Evolutionary conservation across 2,888 invertebrate species (phyloP).

Genomic region (Quadroppia sp.): DNA sequence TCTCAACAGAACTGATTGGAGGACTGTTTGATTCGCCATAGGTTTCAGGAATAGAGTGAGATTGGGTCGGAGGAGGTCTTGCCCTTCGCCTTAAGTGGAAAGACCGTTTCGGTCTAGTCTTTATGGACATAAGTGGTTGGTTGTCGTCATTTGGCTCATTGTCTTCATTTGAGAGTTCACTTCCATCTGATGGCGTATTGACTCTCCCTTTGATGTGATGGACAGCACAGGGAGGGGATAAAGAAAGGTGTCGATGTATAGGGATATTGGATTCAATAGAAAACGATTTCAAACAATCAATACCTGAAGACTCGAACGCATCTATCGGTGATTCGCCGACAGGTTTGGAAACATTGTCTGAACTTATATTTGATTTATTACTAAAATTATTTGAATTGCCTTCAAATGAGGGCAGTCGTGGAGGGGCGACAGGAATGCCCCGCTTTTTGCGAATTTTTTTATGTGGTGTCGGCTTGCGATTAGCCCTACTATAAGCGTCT

Average conservation of each 20-base stretch:
- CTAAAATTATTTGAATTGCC: conserved; percentile 41
- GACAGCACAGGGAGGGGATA: conserved; percentile 13
- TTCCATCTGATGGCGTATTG: conserved; percentile 53
- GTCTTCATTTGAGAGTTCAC: conserved; percentile 55
- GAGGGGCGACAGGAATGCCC: conserved; percentile 80
- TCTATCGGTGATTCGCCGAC: conserved; percentile 13
- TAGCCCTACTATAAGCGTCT: conserved; percentile 61
- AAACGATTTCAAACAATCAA: conserved; percentile 21
- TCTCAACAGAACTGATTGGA: conserved; percentile 28
- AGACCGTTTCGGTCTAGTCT: conserved; percentile 55
- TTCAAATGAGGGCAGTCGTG: conserved; percentile 67
- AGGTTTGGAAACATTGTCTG: background rate
- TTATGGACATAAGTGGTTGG: conserved; percentile 47
- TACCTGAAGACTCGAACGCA: conserved; percentile 36
- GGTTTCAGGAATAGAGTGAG: conserved; percentile 40
- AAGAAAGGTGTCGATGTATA: conserved; percentile 15
- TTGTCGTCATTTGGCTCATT: conserved; percentile 49
- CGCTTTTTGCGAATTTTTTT: conserved; percentile 68
- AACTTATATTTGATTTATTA: conserved; percentile 23
- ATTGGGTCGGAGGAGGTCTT: conserved; percentile 34
- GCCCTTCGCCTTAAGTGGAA: conserved; percentile 45
- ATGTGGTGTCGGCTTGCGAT: conserved; percentile 61
- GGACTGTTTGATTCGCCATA: conserved; percentile 36
- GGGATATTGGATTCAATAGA: background rate
- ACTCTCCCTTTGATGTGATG: conserved; percentile 43